Evolutionary conservation across 2,797 vertebrate species (phyloP).

Genomic region (Pseudotriccus pelzelni): DNA sequence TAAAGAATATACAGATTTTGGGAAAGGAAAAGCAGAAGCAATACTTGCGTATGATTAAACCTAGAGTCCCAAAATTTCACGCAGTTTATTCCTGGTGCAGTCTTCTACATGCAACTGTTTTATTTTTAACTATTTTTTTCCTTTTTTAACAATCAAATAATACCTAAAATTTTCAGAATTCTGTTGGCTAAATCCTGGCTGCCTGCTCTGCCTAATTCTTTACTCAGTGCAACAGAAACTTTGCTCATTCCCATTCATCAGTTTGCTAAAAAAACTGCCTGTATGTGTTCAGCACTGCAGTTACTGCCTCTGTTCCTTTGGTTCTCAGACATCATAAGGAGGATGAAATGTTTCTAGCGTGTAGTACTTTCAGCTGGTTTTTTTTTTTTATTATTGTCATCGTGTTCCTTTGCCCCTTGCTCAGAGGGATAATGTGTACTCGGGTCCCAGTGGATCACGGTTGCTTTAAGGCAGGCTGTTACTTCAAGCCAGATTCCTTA

Average conservation of each 20-base stretch:
- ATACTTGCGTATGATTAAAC: background rate
- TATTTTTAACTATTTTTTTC: background rate
- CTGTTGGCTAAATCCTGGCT: background rate
- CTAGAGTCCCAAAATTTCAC: background rate
- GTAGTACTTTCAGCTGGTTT: background rate
- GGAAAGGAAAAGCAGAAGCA: background rate
- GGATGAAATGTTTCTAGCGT: background rate
- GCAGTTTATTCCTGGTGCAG: background rate
- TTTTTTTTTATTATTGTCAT: background rate
- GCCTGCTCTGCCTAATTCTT: background rate
- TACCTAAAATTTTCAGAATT: background rate
- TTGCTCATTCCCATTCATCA: background rate
- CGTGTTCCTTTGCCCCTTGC: background rate
- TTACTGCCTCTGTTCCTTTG: background rate
- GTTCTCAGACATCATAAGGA: background rate
- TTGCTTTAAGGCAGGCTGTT: background rate
- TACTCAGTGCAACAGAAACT: background rate
- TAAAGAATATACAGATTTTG: background rate
- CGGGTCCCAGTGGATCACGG: background rate
- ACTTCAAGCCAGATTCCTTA: background rate
- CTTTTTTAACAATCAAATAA: background rate
- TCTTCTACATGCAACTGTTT: background rate
- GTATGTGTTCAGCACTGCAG: background rate
- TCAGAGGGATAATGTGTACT: background rate
- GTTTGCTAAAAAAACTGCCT: background rate